Evolutionary conservation across 2,797 vertebrate species (phyloP).

Genomic region (Periparus ater): DNA sequence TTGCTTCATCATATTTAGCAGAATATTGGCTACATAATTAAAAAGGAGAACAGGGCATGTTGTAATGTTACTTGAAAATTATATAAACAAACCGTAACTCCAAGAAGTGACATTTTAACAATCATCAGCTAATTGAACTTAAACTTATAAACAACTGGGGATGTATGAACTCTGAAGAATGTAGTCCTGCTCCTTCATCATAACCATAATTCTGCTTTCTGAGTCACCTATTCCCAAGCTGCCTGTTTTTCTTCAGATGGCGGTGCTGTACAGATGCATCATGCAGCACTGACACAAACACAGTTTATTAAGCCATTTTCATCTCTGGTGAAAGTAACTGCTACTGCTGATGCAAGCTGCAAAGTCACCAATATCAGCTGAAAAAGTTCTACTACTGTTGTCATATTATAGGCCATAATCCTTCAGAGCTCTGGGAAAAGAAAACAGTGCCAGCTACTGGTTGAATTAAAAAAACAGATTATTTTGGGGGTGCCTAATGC

Average conservation of each 20-base stretch:
- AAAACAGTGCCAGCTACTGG: constrained; percentile 24
- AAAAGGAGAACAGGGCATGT: neutral
- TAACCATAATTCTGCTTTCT: neutral
- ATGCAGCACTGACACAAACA: neutral
- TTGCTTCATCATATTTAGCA: neutral
- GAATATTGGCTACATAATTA: neutral
- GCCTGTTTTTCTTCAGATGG: neutral
- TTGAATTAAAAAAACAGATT: neutral
- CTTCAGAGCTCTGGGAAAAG: neutral
- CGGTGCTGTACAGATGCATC: neutral
- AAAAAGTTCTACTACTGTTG: constrained; percentile 15
- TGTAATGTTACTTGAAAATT: neutral
- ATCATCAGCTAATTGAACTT: neutral
- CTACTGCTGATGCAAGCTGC: constrained; percentile 25
- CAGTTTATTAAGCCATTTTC: constrained; percentile 35
- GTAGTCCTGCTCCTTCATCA: neutral
- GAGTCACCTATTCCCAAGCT: neutral
- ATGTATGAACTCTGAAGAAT: neutral
- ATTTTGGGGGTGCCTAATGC: neutral
- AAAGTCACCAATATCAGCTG: constrained; percentile 6
- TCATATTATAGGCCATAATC: neutral
- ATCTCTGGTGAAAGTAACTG: constrained; percentile 9
- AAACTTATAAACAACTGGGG: neutral
- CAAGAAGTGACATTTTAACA: neutral
- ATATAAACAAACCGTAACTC: neutral